Evolutionary conservation across 2,888 invertebrate species (phyloP).

Genomic region (Drepanosiphum platanoidis): DNA sequence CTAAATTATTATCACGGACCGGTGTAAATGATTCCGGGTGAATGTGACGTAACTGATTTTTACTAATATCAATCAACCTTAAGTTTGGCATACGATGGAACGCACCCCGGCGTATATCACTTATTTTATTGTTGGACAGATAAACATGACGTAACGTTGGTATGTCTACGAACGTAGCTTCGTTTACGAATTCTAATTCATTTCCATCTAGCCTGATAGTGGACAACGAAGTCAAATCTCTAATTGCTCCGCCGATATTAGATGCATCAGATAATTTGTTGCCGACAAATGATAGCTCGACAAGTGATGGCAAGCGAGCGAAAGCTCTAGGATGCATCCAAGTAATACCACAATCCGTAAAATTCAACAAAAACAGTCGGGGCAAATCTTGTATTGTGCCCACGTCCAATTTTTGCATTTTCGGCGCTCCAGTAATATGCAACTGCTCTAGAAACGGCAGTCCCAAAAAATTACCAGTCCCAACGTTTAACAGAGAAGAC

Average conservation of each 20-base stretch:
- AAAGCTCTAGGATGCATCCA: slow-evolving; percentile 82
- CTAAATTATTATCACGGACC: slow-evolving; percentile 72
- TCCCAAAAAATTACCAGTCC: slow-evolving; percentile 73
- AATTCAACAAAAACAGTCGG: slow-evolving; percentile 77
- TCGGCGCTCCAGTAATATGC: slow-evolving; percentile 75
- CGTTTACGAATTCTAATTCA: slow-evolving; percentile 76
- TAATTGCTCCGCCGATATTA: slow-evolving; percentile 82
- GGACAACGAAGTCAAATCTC: slow-evolving; percentile 79
- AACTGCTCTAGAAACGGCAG: slow-evolving; percentile 79
- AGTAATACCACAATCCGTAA: slow-evolving; percentile 79
- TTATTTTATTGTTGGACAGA: slow-evolving; percentile 78
- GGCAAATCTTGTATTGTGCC: slow-evolving; percentile 78
- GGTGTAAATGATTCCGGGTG: slow-evolving; percentile 84
- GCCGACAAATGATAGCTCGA: slow-evolving; percentile 76
- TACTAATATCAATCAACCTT: slow-evolving; percentile 79
- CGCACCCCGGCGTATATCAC: slow-evolving; percentile 81
- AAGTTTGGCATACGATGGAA: slow-evolving; percentile 82
- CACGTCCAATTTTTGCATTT: slow-evolving; percentile 77
- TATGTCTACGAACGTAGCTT: slow-evolving; percentile 83
- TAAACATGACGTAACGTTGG: slow-evolving; percentile 76
- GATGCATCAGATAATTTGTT: slow-evolving; percentile 82
- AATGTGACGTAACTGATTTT: slow-evolving; percentile 79
- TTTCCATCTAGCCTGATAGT: slow-evolving; percentile 79
- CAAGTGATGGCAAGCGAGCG: slow-evolving; percentile 76
- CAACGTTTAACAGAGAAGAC: slow-evolving; percentile 74